phyloP scores from a whole-genome alignment of 2,888 invertebrate genomes.

The Taenaris catops region DNA sequence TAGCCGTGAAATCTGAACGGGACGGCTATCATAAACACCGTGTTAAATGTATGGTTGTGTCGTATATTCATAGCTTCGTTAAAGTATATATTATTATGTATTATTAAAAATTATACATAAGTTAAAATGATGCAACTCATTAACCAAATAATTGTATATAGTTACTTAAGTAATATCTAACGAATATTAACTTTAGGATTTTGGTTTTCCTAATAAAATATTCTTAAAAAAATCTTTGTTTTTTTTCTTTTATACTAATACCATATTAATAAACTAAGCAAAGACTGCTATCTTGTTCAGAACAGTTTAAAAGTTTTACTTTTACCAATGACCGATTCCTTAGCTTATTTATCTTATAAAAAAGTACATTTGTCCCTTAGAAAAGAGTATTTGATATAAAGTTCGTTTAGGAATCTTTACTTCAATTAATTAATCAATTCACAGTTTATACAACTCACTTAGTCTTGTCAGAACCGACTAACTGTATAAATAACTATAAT shows the following conservation, averaged over 20 bases:
- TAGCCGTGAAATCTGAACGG: constrained; percentile 38
- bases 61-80: constrained; percentile 78
- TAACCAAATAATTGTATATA: constrained; percentile 70
- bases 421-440: too few species aligned
- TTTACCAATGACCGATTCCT: too few species aligned
- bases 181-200: constrained; percentile 57
- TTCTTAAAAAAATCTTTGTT: constrained; percentile 36
- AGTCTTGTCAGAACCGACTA: too few species aligned
- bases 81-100: constrained; percentile 61
- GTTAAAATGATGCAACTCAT: constrained; percentile 60
- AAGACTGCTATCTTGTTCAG: too few species aligned
- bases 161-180: constrained; percentile 44
- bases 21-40: constrained; percentile 52
- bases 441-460: too few species aligned
- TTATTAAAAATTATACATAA: constrained; percentile 62
- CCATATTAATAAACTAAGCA: too few species aligned
- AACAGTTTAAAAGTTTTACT: too few species aligned
- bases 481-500: too few species aligned
- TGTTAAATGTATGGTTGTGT: constrained; percentile 80
- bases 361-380: too few species aligned
- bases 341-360: too few species aligned
- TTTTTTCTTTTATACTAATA: constrained; percentile 26
- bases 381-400: too few species aligned
- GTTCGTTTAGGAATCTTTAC: too few species aligned
- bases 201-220: constrained; percentile 76